Conservation (phyloP, 2,797 vertebrate genomes). For the Artibeus jamaicensis region DNA sequence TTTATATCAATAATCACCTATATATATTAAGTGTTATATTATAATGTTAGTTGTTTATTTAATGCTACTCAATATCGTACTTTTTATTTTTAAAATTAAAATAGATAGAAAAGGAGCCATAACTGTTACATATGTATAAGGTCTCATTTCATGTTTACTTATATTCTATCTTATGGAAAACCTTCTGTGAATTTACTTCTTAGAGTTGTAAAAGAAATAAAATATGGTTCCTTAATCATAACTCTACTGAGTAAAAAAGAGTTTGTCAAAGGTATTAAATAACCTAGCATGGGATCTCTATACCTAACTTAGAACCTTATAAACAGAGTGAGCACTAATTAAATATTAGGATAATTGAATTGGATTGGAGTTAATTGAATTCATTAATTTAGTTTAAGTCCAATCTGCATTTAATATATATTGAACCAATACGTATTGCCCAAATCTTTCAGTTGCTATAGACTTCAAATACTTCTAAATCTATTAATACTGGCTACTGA, state of each 20-base stretch:
- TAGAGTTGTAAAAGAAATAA: background rate
- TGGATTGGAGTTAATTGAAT: background rate
- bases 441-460: background rate
- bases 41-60: background rate
- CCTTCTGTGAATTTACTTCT: background rate
- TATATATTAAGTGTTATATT: background rate
- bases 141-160: background rate
- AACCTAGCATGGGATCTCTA: background rate
- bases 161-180: background rate
- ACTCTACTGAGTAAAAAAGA: background rate
- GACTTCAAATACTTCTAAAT: background rate
- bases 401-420: background rate
- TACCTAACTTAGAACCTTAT: background rate
- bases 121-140: background rate
- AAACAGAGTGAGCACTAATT: background rate
- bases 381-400: constrained; percentile 8
- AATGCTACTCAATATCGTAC: background rate
- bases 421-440: background rate
- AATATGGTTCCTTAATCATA: background rate
- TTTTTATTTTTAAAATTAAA: background rate
- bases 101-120: background rate
- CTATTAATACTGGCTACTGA: background rate
- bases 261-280: background rate
- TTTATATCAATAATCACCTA: background rate
- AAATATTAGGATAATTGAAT: background rate